Conservation (phyloP, 2,888 invertebrate species). For the Synergus umbraculus region DNA sequence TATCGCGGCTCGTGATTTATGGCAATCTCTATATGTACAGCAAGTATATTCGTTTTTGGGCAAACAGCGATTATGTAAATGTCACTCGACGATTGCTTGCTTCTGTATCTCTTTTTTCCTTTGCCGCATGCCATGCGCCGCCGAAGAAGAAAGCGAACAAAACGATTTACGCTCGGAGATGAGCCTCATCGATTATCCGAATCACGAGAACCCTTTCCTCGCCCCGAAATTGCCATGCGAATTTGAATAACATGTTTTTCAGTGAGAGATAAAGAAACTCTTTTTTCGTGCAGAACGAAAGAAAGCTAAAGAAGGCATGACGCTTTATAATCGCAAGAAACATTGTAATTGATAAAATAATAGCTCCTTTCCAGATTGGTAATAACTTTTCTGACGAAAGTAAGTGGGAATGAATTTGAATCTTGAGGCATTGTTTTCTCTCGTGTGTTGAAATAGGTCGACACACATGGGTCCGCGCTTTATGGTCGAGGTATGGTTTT, state of each 20-base stretch:
- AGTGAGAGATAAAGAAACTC: background rate
- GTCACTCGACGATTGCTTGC: conserved; percentile 13
- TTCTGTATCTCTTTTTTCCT: conserved; percentile 7
- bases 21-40: background rate
- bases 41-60: conserved; percentile 14
- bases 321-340: background rate
- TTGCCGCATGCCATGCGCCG: background rate
- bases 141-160: conserved; percentile 11
- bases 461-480: conserved; percentile 46
- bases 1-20: conserved; percentile 13
- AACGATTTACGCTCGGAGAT: conserved; percentile 20
- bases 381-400: conserved; percentile 13
- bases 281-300: background rate
- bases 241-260: background rate
- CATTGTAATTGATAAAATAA: background rate
- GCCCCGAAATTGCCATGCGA: background rate
- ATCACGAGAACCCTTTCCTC: background rate
- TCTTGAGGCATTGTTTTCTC: conserved; percentile 45
- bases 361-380: background rate
- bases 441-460: conserved; percentile 52
- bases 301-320: background rate
- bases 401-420: conserved; percentile 30
- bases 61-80: conserved; percentile 28
- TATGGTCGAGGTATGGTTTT: conserved; percentile 45
- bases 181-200: conserved; percentile 20